Conservation (phyloP, 2,888 invertebrate genomes). For the Anaspis maculata region DNA sequence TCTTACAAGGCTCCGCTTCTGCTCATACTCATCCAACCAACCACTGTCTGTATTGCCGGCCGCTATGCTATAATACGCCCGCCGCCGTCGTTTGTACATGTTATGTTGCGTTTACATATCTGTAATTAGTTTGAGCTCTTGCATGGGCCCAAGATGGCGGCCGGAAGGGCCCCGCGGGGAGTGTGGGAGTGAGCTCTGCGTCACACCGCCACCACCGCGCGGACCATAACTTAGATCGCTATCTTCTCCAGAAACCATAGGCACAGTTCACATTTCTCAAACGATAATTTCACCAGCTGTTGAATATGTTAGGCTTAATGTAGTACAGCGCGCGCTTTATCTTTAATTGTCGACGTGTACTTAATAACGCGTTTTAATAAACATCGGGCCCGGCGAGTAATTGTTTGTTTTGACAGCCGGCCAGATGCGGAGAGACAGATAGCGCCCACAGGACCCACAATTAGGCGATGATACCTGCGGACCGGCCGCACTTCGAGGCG, state of each 20-base stretch:
- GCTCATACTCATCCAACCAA: conserved; percentile 1
- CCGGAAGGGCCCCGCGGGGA: conserved; percentile 39
- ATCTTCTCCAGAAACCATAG: conserved; percentile 36
- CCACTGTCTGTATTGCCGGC: too few relatives aligned
- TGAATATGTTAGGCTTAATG: conserved; percentile 38
- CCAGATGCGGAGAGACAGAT: conserved; percentile 18
- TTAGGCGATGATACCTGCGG: too few relatives aligned
- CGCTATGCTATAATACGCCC: too few relatives aligned
- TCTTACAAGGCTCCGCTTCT: conserved; percentile 21
- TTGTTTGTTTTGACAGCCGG: conserved; percentile 35
- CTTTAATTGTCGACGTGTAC: conserved; percentile 35
- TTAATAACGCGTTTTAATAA: conserved; percentile 35
- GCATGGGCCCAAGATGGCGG: conserved; percentile 36
- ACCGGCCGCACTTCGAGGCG: too few relatives aligned
- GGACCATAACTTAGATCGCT: conserved; percentile 40
- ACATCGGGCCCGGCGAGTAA: conserved; percentile 23
- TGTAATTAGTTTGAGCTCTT: conserved; percentile 18
- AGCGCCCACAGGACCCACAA: conserved; percentile 1
- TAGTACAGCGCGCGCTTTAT: conserved; percentile 23
- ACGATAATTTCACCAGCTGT: conserved; percentile 40
- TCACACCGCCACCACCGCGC: conserved; percentile 30
- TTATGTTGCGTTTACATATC: conserved; percentile 15
- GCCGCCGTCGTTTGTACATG: too few relatives aligned
- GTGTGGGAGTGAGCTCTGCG: conserved; percentile 40
- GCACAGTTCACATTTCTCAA: conserved; percentile 36